phyloP scores from a whole-genome alignment of 2,113 vertebrate genomes.

The Oreocharis arfaki region DNA sequence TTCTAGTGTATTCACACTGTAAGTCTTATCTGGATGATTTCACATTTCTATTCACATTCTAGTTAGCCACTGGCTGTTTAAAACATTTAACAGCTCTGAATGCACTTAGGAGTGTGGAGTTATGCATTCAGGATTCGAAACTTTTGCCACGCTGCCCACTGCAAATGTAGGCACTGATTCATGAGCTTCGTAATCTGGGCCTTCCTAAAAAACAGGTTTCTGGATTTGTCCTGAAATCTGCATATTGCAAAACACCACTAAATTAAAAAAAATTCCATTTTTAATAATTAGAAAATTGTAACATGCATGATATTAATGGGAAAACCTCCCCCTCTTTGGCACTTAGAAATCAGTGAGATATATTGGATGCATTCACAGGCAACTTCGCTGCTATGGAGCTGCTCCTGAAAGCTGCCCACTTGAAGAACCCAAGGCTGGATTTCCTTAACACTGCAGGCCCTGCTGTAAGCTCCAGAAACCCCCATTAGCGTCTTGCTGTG shows the following conservation, averaged over 20 bases:
- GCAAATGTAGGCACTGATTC: background rate
- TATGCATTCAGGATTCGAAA: background rate
- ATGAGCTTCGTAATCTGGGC: background rate
- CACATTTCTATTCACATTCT: background rate
- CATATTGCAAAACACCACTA: background rate
- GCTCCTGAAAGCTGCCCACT: background rate
- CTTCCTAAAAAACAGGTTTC: background rate
- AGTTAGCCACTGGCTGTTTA: background rate
- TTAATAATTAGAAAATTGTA: background rate
- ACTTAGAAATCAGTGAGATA: background rate
- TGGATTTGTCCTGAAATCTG: background rate
- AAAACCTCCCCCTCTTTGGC: background rate
- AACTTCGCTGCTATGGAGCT: background rate
- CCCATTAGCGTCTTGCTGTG: background rate
- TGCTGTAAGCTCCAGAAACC: background rate
- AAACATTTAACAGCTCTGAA: constrained; percentile 2
- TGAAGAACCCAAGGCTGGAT: background rate
- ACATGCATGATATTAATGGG: background rate
- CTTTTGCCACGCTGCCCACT: background rate
- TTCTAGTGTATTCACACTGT: background rate
- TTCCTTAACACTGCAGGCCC: background rate
- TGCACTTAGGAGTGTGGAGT: background rate
- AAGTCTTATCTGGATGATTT: background rate
- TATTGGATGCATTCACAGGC: background rate
- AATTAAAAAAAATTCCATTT: background rate